Evolutionary conservation across 2,888 invertebrate genomes (phyloP).

Genomic region (Sisyra terminalis): DNA sequence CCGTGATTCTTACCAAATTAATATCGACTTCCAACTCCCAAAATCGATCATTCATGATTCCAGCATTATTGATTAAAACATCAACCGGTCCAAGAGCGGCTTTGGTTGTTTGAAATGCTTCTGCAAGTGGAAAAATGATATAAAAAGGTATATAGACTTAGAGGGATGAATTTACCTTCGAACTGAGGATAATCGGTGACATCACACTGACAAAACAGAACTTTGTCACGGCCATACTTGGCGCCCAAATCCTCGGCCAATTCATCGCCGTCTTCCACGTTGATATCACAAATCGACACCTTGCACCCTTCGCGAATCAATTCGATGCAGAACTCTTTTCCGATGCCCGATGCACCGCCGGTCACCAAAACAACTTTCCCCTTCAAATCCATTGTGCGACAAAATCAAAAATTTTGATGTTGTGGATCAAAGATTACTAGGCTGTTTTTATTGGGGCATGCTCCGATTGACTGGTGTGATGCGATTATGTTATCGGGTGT

Average conservation of each 20-base stretch:
- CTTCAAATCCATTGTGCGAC: slow-evolving; percentile 51
- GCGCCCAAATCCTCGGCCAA: slow-evolving; percentile 43
- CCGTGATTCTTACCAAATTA: slow-evolving; percentile 24
- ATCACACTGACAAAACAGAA: slow-evolving; percentile 56
- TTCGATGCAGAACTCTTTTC: slow-evolving; percentile 54
- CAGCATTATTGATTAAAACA: slow-evolving; percentile 66
- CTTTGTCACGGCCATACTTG: slow-evolving; percentile 50
- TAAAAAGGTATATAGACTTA: no score
- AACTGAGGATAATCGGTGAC: slow-evolving; percentile 65
- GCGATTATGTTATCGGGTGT: no score
- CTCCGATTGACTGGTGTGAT: no score
- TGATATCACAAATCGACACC: slow-evolving; percentile 61
- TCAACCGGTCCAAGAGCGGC: slow-evolving; percentile 55
- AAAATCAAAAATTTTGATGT: slow-evolving; percentile 10
- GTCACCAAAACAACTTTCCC: slow-evolving; percentile 58
- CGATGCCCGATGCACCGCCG: slow-evolving; percentile 57
- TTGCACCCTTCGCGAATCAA: slow-evolving; percentile 55
- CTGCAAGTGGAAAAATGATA: no score
- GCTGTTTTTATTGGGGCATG: neutral
- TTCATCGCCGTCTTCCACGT: slow-evolving; percentile 51
- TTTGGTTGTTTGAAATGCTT: slow-evolving; percentile 56
- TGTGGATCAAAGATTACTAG: neutral
- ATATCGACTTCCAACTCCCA: slow-evolving; percentile 54
- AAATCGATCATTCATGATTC: slow-evolving; percentile 58
- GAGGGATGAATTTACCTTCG: slow-evolving; percentile 46